Percentiles rank a stretch among this genome's conserved stretches.
Conservation (phyloP, 2,113 vertebrate genomes). For the Globicephala melas region DNA sequence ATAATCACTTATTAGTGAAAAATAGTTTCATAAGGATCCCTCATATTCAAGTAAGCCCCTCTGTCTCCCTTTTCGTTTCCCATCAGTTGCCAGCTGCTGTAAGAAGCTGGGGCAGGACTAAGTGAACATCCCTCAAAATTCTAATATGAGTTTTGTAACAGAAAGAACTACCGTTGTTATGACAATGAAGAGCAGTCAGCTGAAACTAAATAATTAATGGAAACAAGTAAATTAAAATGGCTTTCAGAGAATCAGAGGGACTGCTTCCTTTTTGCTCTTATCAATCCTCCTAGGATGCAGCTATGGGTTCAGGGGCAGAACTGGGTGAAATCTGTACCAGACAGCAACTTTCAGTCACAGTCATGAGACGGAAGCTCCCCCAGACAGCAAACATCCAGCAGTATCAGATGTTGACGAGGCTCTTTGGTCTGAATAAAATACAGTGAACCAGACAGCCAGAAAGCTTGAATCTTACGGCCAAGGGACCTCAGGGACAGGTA, state of each 20-base stretch:
- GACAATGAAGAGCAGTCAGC: constrained; percentile 40
- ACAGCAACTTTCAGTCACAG: not conserved
- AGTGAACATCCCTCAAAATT: not conserved
- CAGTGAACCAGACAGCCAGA: not conserved
- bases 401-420: not conserved
- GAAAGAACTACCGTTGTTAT: constrained; percentile 9
- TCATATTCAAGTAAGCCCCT: not conserved
- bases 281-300: not conserved
- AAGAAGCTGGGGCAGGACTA: not conserved
- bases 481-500: not conserved
- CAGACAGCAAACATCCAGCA: not conserved
- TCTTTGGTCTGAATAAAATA: not conserved
- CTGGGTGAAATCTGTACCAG: not conserved
- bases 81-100: not conserved
- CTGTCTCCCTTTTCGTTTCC: not conserved
- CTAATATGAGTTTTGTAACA: not conserved
- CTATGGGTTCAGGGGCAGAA: not conserved
- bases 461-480: not conserved
- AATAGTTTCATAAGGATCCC: not conserved
- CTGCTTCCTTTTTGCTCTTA: not conserved
- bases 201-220: constrained; percentile 53
- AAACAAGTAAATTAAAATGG: constrained; percentile 48
- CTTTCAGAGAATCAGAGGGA: constrained; percentile 11
- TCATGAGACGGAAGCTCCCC: not conserved
- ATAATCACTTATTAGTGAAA: not conserved